Evolutionary conservation across 2,797 vertebrate genomes (phyloP).

Genomic region (Alcedo atthis): DNA sequence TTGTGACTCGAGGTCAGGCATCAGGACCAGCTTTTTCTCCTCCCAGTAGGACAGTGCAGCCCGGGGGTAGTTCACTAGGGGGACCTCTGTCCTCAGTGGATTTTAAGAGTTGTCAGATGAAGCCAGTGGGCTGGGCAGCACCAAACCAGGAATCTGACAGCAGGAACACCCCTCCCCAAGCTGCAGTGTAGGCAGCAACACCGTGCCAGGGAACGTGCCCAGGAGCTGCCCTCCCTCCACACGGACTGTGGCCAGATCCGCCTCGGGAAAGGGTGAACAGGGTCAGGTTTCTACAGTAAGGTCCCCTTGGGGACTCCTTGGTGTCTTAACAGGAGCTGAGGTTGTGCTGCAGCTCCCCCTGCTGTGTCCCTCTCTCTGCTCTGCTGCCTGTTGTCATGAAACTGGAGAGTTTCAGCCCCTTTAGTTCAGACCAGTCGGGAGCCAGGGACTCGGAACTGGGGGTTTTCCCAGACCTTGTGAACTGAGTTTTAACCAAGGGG

Average conservation of each 20-base stretch:
- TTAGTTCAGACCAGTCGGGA: not conserved
- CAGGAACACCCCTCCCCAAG: not conserved
- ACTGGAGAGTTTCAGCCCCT: not conserved
- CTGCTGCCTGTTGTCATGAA: not conserved
- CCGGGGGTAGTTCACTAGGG: not conserved
- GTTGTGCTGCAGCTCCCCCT: not conserved
- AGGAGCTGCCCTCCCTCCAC: not conserved
- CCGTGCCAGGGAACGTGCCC: fast-evolving
- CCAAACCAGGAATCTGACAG: fast-evolving
- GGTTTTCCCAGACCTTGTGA: not conserved
- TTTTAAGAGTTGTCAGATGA: not conserved
- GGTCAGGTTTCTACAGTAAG: not conserved
- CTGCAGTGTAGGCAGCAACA: fast-evolving
- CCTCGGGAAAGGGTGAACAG: not conserved
- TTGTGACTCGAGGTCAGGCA: fast-evolving
- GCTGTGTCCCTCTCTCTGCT: not conserved
- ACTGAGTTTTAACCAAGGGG: not conserved
- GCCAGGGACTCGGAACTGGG: not conserved
- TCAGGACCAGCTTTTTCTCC: too few species aligned
- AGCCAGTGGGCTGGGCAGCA: not conserved
- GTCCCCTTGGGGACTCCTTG: not conserved
- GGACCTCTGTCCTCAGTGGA: not conserved
- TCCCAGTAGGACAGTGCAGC: not conserved
- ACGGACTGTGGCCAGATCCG: fast-evolving
- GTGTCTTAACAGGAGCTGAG: not conserved